A percentile compares a stretch with the other conserved stretches of the same genome.
Evolutionary conservation across 2,113 vertebrate species (phyloP).

Genomic region (Lepus europaeus): DNA sequence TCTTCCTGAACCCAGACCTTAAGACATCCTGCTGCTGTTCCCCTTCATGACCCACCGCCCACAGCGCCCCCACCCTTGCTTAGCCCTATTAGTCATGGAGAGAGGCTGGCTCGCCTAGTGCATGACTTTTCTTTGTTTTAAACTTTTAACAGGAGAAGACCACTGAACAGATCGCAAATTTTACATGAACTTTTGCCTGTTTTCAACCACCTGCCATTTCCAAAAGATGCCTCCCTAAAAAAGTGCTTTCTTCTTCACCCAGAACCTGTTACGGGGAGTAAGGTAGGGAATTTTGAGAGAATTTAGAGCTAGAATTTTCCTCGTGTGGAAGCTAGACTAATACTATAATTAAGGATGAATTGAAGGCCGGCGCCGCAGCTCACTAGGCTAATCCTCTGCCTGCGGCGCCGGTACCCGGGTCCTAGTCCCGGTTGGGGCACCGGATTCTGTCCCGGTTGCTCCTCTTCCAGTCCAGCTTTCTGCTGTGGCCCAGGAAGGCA

Average conservation of each 20-base stretch:
- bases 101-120: not conserved
- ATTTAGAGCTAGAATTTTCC: not conserved
- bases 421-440: no score
- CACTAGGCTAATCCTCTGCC: no score
- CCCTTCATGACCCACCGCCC: not conserved
- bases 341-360: not conserved
- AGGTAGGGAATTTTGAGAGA: slow-evolving; percentile 82
- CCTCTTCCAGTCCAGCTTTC: no score
- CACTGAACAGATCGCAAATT: slow-evolving; percentile 86
- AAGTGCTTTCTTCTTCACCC: slow-evolving; percentile 87
- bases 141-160: slow-evolving; percentile 84
- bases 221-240: slow-evolving; percentile 85
- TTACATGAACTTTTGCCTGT: slow-evolving; percentile 87
- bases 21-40: not conserved
- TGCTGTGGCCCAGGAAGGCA: no score
- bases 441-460: no score
- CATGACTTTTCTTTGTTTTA: slow-evolving; percentile 45
- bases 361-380: not conserved
- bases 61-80: not conserved
- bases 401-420: no score
- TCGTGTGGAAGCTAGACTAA: not conserved
- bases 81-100: not conserved
- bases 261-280: slow-evolving; percentile 84
- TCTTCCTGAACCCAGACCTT: not conserved
- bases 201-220: slow-evolving; percentile 85